Evolutionary conservation across 2,888 invertebrate genomes (phyloP), one percentile per base, ranked within the genome.

Genomic region (Aleiodes alternator): DNA sequence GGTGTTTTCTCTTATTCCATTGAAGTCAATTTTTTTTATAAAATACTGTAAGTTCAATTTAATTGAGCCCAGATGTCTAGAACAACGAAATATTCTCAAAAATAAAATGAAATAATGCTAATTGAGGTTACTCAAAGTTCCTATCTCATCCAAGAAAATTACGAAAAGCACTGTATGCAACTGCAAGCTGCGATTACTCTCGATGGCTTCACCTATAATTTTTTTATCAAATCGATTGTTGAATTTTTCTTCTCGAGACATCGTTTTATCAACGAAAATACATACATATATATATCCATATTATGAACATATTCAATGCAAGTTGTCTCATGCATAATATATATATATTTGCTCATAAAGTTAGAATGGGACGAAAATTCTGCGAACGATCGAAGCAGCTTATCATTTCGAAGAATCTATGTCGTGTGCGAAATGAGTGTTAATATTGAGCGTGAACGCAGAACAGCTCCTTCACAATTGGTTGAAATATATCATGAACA

Each of bases 401-500:
- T 72, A 76, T 76, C 76, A 56, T 68, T 16, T 51, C 59, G 53
- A 57, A 66, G 66, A 72, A 76, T 76, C 76, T 43, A 72, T 69
- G 76, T 56, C 53, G 72, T 72, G 72, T 68, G 68, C 11, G 61
- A 76, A 76, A 76, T 53, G 71, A 76, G 68, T 68, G 72, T 76
- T 76, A 76, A 76, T 72, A 72, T 76, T 69, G 69, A 76, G 76
- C 66, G 71, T 71, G 56, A 73, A 66, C 38, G 72, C 56, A 66
- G 64, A 73, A 73, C 57, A 73, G 43, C 43, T 43, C 76, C 72
- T 51, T 76, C 69, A 53, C 70, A 51, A 64, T 23, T 64, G 23
- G 64, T 64, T 69, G 59, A 38, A 50, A 75, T 75, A 80, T 77
- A 57, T 77, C 78, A 75, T 74, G 74, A 76, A 76, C 81, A 76